Base-by-base conservation (phyloP, 2,888 invertebrate species). In the Tipula confusa region DNA sequence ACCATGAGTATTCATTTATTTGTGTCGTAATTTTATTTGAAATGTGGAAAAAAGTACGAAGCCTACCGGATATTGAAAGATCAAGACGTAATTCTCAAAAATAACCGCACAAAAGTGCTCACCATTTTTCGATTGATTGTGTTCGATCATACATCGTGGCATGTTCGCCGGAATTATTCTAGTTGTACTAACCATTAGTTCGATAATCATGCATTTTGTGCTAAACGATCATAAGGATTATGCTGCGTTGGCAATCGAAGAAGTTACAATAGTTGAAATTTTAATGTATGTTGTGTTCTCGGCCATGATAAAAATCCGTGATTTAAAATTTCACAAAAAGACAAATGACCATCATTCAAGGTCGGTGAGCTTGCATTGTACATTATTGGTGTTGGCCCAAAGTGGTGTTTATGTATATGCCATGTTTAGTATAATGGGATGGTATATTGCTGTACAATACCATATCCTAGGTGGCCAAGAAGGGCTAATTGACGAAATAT, bases 1-100 rank as follows among this genome's bases (percentile, higher is more conserved):
- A 93, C 93, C 82, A 96, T 97, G 97, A 97, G 89, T 97, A 97
- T 90, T 96, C 96, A 64, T 91, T 97, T 83, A 96, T 97, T 85
- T 96, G 96, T 87, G 96, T 97, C 29, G 97, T 96, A 33, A 94
- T 97, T 85, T 90, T 96, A 84, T 97, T 94, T 88, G 95, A 97
- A 89, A 96, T 97, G 93, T 97, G 97, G 96, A 96, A 96, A 90
- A 95, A 96, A 88, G 93, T 95, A 13, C 90, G 91, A 86, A 90
- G 96, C 1, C 89, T 89, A 83, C 89, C 89, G 13, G 88, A 89
- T 38, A 90, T 90, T 94, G 86, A 93, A 82, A 88, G 88, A 81
- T 87, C 89, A 0, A 86, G 89, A n/a, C 88, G 88, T 83, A 88
- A 88, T 83, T 89, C 89, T 0, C 86, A 88, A 0, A 87, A 87